Evolutionary conservation across 2,113 vertebrate species (phyloP), one percentile per base, ranked within the genome.

Genomic region (Coracopsis vasa): DNA sequence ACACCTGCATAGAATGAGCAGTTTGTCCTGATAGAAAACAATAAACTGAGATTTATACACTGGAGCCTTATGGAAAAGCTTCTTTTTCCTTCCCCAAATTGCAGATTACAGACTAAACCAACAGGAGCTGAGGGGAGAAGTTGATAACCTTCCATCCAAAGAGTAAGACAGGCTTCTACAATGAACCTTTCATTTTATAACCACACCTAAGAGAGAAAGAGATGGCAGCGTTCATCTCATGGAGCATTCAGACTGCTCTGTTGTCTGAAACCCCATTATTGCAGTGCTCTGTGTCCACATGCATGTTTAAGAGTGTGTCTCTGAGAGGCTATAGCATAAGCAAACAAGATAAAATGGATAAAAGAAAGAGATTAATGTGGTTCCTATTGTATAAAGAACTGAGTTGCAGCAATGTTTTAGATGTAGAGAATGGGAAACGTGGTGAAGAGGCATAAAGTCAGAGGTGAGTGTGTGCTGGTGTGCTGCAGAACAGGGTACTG

Each of bases 31-130:
- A 44, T 56, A 7, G 93, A 78, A 96, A 94, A 53, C 94, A 80
- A 31, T 65, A 73, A 96, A 89, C 24, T 73, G 88, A 97, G 95
- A 94, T 94, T 96, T 92, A 90, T 74, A 45, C 35, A 16, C 11
- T 6, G 78, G 75, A 96, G 37, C 42, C 70, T 44, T 61, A 64
- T 27, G 80, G 94, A 95, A 96, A 92, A 74, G 72, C n/a, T 78
- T 47, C 67, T 81, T 50, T 67, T 94, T 80, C 93, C 83, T 88
- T 66, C 85, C 71, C 67, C 73, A 41, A 79, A 88, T 95, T 91
- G 86, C 94, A 96, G 86, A 93, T 92, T 86, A 51, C 19, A 7
- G 85, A 54, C 90, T 92, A 39, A 92, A 96, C 80, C 41, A 6
- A 64, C 41, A 4, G 19, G 41, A 83, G 83, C 58, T 12, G 7